These are phyloP conservation scores for Ips typographus DNA, from an alignment of 1,140 invertebrate species.

Conservation along the genomic window DNA sequence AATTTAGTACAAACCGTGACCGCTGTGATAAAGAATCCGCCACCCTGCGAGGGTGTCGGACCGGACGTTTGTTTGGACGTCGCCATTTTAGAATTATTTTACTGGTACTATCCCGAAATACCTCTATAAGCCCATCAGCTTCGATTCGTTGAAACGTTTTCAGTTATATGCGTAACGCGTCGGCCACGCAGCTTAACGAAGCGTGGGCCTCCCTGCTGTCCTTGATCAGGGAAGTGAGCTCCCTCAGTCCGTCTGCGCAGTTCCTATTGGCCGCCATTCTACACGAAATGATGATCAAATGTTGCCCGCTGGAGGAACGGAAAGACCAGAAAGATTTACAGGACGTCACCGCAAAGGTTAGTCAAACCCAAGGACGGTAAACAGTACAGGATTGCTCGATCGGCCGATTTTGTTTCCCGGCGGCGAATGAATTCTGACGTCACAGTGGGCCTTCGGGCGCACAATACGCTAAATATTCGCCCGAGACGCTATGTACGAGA, in stretches of 20 bases:
- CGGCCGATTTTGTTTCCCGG: too few species aligned
- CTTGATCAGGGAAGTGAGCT: slow-evolving; percentile 77
- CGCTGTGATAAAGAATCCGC: slow-evolving; percentile 78
- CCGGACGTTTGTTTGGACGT: slow-evolving; percentile 64
- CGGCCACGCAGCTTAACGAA: slow-evolving; percentile 70
- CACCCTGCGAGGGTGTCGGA: slow-evolving; percentile 65
- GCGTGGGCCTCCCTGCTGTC: slow-evolving; percentile 77
- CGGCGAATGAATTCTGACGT: too few species aligned
- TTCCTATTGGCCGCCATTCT: slow-evolving; percentile 80
- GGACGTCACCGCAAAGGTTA: slow-evolving; percentile 69
- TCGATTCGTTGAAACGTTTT: neutral
- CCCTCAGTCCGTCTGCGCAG: slow-evolving; percentile 72
- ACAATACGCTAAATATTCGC: too few species aligned
- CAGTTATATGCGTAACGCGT: slow-evolving; percentile 72
- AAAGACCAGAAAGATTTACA: slow-evolving; percentile 78
- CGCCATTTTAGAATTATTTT: slow-evolving; percentile 63
- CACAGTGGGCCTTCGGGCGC: too few species aligned
- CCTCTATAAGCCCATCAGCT: too few species aligned
- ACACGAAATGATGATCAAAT: slow-evolving; percentile 84
- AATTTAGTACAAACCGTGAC: slow-evolving; percentile 83
- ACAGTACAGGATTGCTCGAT: too few species aligned
- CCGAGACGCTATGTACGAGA: too few species aligned
- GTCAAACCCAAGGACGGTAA: too few species aligned
- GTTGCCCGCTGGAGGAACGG: slow-evolving; percentile 71
- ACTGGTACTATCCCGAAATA: slow-evolving; percentile 48